A percentile compares a stretch with the other conserved stretches of the same genome.
These are phyloP conservation scores for Carlito syrichta DNA, from an alignment of 2,113 vertebrate genomes.

Conservation along the genomic window DNA sequence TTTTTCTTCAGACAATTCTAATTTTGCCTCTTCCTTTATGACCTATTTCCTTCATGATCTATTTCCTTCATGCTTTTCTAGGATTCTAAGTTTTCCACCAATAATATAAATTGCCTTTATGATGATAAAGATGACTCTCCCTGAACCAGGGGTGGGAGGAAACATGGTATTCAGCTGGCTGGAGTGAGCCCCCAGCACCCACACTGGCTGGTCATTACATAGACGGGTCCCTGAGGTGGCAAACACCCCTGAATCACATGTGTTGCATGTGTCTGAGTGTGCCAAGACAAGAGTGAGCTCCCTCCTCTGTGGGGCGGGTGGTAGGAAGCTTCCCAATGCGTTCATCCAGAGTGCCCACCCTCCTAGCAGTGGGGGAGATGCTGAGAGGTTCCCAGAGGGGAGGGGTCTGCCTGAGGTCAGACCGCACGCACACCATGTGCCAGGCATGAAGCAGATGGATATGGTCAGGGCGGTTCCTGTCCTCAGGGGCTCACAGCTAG, in stretches of 20 bases:
- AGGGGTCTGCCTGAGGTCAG: not conserved
- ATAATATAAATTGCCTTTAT: not conserved
- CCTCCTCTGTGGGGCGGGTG: not conserved
- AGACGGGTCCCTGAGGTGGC: not conserved
- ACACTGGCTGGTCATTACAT: rapidly evolving
- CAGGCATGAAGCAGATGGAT: too few species aligned
- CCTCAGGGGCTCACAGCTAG: not conserved
- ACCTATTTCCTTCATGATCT: too few species aligned
- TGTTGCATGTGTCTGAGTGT: not conserved
- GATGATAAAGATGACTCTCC: rapidly evolving
- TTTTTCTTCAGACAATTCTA: not conserved
- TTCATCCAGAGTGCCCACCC: not conserved
- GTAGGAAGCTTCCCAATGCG: not conserved
- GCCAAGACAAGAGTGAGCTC: not conserved
- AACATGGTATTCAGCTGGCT: too few species aligned
- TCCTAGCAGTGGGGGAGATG: not conserved
- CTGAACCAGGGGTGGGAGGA: not conserved
- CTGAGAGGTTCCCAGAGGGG: too few species aligned
- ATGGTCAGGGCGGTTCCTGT: not conserved
- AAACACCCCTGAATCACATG: rapidly evolving
- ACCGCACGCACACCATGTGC: rapidly evolving
- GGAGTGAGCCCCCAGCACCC: not conserved
- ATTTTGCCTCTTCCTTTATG: not conserved
- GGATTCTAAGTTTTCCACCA: not conserved
- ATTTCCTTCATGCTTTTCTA: not conserved